A percentile compares a stretch with the other conserved stretches of the same genome.
Conservation (phyloP, 35 echinoderm and acorn worm genomes). For the Chiridota heheva region DNA sequence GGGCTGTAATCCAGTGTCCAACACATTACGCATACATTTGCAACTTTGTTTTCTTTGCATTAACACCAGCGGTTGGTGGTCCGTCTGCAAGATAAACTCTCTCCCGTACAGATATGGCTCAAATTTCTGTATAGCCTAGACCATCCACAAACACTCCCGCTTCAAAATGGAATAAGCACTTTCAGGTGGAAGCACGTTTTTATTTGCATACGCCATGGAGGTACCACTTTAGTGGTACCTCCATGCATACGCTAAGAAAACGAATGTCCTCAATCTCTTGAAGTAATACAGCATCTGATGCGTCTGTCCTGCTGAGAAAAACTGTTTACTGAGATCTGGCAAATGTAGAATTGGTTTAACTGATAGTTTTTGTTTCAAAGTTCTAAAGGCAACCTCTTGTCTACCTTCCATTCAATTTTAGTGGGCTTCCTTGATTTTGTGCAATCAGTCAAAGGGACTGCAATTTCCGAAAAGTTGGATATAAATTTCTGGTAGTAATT, state of each 20-base stretch:
- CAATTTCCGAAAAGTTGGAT: conserved; percentile 6
- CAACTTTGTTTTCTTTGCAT: conserved; percentile 26
- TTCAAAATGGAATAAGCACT: conserved; percentile 15
- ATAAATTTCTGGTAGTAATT: conserved; percentile 43
- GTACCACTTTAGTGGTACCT: not conserved
- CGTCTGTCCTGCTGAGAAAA: not conserved
- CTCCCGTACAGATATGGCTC: not conserved
- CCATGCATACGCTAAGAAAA: conserved; percentile 16
- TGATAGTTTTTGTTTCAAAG: not conserved
- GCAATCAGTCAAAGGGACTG: conserved; percentile 18
- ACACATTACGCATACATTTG: conserved; percentile 35
- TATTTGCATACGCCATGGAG: conserved; percentile 34
- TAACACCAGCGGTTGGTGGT: conserved; percentile 9
- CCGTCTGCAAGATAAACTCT: conserved; percentile 3
- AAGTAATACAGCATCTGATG: not conserved
- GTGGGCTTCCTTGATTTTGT: conserved; percentile 30
- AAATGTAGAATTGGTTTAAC: too few relatives aligned
- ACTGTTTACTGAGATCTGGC: too few relatives aligned
- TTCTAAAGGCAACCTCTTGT: not conserved
- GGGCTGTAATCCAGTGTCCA: conserved; percentile 43
- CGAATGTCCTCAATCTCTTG: not conserved
- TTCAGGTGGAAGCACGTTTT: conserved; percentile 13
- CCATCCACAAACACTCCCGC: not conserved
- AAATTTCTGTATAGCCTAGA: conserved; percentile 8
- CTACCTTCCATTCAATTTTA: conserved; percentile 5